Evolutionary conservation across 2,797 vertebrate species (phyloP).

Genomic region (Loris lydekkerianus): DNA sequence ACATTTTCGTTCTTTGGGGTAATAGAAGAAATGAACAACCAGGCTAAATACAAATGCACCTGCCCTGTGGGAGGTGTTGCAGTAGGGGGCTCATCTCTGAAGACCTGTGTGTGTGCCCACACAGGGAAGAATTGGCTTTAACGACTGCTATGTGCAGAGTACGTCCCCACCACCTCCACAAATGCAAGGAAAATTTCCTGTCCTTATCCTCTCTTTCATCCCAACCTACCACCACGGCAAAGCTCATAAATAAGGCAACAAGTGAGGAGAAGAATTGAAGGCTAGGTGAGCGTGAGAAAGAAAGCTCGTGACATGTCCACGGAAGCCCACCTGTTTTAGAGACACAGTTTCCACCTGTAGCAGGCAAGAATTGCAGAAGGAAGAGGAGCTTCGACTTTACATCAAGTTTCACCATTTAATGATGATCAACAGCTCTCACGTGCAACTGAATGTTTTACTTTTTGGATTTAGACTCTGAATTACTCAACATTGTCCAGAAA

Average conservation of each 20-base stretch:
- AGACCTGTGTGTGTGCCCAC: not conserved
- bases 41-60: not conserved
- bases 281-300: too few relatives aligned
- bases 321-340: not conserved
- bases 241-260: not conserved
- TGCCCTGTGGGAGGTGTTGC: not conserved
- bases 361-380: too few relatives aligned
- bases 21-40: not conserved
- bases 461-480: not conserved
- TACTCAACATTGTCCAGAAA: not conserved
- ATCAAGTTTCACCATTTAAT: not conserved
- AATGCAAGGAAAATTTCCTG: not conserved
- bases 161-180: not conserved
- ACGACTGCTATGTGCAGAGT: not conserved
- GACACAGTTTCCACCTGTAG: not conserved
- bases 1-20: not conserved
- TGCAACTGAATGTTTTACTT: not conserved
- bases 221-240: not conserved
- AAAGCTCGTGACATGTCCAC: not conserved
- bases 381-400: not conserved
- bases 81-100: not conserved
- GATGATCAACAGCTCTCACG: not conserved
- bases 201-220: too few relatives aligned
- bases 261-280: not conserved
- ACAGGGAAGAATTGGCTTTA: not conserved